A percentile compares a stretch with the other conserved stretches of the same genome.
Conservation (phyloP, 53 echinoderm and acorn worm species). For the Crossaster papposus region DNA sequence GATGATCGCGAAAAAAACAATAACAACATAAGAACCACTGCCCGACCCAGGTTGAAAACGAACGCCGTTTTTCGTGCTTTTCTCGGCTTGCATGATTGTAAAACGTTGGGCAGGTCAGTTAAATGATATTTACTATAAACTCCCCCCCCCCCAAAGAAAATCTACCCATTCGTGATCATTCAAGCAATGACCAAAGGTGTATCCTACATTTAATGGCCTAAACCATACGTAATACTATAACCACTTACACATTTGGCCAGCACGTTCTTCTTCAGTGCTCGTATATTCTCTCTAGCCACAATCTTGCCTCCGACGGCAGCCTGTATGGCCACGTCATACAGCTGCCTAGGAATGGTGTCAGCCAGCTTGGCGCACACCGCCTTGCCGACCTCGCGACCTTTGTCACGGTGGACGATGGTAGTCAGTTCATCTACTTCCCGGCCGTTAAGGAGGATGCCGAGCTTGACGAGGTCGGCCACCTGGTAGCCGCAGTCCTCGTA, state of each 20-base stretch:
- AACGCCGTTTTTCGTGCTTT: no score
- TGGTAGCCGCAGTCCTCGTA: conserved; percentile 94
- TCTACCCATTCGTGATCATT: no score
- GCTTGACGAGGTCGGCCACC: conserved; percentile 87
- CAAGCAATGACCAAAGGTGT: no score
- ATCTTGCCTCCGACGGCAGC: conserved; percentile 83
- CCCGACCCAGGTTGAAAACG: no score
- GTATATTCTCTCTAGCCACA: conserved; percentile 87
- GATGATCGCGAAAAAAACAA: no score
- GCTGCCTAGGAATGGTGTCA: conserved; percentile 89
- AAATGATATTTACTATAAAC: no score
- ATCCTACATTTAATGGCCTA: no score
- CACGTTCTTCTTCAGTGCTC: conserved; percentile 89
- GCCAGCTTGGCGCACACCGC: conserved; percentile 77
- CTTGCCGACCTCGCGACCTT: conserved; percentile 80
- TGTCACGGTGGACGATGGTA: conserved; percentile 80
- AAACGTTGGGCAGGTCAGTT: no score
- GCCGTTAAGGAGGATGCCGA: conserved; percentile 90
- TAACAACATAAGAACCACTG: no score
- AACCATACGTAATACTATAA: neutral
- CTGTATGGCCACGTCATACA: conserved; percentile 96
- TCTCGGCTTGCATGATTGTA: no score
- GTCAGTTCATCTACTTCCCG: conserved; percentile 81
- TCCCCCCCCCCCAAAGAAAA: no score
- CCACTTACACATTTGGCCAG: conserved; percentile 97